Percentiles rank a stretch among this genome's conserved stretches.
Evolutionary conservation across 2,113 vertebrate species (phyloP).

Genomic region (Oryzias curvinotus): DNA sequence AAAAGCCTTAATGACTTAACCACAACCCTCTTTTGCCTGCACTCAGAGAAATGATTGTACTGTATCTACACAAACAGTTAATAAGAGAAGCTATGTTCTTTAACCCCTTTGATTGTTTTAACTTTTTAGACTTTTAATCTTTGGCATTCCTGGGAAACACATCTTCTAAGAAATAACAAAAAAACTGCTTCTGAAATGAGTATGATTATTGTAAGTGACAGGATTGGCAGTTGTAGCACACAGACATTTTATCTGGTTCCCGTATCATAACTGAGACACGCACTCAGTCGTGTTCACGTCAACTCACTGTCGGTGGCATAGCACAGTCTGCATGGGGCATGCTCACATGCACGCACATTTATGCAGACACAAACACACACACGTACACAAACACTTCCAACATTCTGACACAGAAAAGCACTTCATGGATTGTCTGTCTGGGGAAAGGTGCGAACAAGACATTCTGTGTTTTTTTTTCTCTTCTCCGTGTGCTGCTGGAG

Average conservation of each 20-base stretch:
- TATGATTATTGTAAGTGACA: constrained; percentile 21
- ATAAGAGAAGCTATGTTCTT: no score
- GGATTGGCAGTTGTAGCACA: constrained; percentile 7
- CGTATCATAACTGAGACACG: constrained; percentile 66
- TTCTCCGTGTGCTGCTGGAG: not conserved
- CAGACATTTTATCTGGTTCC: constrained; percentile 42
- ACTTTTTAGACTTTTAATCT: no score
- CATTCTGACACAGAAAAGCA: constrained; percentile 72
- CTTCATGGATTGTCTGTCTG: constrained; percentile 62
- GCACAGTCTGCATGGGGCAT: constrained; percentile 52
- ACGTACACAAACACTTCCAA: constrained; percentile 21
- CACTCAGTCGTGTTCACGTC: constrained; percentile 59
- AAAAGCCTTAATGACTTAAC: no score
- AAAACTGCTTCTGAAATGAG: constrained; percentile 6
- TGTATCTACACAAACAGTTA: no score
- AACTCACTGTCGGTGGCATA: constrained; percentile 60
- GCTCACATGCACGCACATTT: constrained; percentile 17
- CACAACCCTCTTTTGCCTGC: no score
- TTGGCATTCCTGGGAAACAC: no score
- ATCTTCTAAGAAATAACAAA: not conserved
- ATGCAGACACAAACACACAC: constrained; percentile 8
- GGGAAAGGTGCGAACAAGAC: constrained; percentile 68
- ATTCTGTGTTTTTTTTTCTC: constrained; percentile 51
- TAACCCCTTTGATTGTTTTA: no score
- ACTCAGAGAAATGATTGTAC: no score